phyloP scores from a whole-genome alignment of 30 jellyfish, hydroid and myxozoan genomes.

The Phacellophora camtschatica region DNA sequence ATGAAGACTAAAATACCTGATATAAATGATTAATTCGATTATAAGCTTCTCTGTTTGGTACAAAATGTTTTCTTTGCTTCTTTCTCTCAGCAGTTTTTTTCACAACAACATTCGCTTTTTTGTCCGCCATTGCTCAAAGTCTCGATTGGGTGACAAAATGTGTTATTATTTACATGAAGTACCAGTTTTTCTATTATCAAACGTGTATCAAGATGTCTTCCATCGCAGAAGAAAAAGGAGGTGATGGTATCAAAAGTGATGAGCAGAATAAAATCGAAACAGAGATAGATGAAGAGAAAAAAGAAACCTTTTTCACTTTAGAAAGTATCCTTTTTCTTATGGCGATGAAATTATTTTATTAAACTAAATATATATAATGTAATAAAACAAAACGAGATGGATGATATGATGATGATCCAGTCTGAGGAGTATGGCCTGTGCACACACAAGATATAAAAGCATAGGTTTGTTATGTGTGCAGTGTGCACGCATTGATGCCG shows the following conservation, averaged over 20 bases:
- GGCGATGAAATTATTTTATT: too few relatives aligned
- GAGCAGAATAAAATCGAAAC: constrained; percentile 2
- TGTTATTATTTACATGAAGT: not conserved
- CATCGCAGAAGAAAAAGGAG: not conserved
- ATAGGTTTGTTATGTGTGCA: too few relatives aligned
- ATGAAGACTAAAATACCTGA: too few relatives aligned
- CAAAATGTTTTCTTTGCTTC: constrained; percentile 13
- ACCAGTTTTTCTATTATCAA: not conserved
- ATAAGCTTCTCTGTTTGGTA: constrained; percentile 55
- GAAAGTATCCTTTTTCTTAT: constrained; percentile 60
- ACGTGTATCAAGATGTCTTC: constrained; percentile 67
- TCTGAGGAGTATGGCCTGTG: too few relatives aligned
- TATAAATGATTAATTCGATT: constrained; percentile 45
- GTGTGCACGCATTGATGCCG: too few relatives aligned
- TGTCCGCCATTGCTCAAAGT: constrained; percentile 8
- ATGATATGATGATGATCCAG: too few relatives aligned
- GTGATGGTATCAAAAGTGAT: not conserved
- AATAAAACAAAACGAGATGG: too few relatives aligned
- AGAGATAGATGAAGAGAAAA: not conserved
- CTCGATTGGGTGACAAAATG: not conserved
- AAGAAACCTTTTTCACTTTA: constrained; percentile 35
- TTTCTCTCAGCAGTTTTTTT: not conserved
- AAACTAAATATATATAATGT: too few relatives aligned
- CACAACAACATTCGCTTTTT: not conserved
- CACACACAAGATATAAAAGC: too few relatives aligned